These are phyloP conservation scores for Mionectes macconnelli DNA, from an alignment of 2,113 vertebrate genomes.

Conservation along the genomic window DNA sequence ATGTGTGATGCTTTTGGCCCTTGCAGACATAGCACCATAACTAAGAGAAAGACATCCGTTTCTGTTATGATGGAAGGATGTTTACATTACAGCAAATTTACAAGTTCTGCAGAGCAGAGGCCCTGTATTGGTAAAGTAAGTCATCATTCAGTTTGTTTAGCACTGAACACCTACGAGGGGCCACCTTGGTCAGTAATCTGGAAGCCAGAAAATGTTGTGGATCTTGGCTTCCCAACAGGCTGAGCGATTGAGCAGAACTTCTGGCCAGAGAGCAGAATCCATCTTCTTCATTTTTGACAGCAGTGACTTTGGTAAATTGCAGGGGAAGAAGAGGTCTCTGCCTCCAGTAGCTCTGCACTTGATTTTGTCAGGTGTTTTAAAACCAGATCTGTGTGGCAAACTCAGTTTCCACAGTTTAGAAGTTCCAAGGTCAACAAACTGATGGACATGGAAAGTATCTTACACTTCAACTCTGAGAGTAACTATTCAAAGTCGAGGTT, in stretches of 20 bases:
- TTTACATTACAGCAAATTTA: slow-evolving; percentile 50
- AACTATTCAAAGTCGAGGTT: not conserved
- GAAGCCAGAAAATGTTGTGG: slow-evolving; percentile 43
- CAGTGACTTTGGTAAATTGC: slow-evolving; percentile 32
- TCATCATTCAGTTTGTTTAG: slow-evolving; percentile 39
- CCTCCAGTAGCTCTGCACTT: slow-evolving; percentile 47
- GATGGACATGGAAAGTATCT: slow-evolving; percentile 20
- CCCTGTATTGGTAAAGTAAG: slow-evolving; percentile 13
- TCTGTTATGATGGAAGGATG: slow-evolving; percentile 58
- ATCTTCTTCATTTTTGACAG: slow-evolving; percentile 54
- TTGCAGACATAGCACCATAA: slow-evolving; percentile 23
- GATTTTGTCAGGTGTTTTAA: slow-evolving; percentile 47
- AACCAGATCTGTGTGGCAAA: slow-evolving; percentile 2
- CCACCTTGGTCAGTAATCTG: slow-evolving; percentile 34
- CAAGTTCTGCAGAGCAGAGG: slow-evolving; percentile 24
- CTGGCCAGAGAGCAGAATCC: slow-evolving; percentile 17
- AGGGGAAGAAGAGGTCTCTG: slow-evolving; percentile 33
- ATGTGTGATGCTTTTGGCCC: slow-evolving; percentile 48
- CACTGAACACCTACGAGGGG: slow-evolving; percentile 9
- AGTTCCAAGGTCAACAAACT: slow-evolving; percentile 41
- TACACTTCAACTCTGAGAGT: not conserved
- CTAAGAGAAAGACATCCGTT: slow-evolving; percentile 48
- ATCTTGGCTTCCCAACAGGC: slow-evolving; percentile 42
- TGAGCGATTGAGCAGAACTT: slow-evolving; percentile 43
- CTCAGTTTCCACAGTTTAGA: not conserved